These are phyloP conservation scores for Thysanoteuthis rhombus DNA, from an alignment of 2,888 invertebrate species.

Conservation along the genomic window DNA sequence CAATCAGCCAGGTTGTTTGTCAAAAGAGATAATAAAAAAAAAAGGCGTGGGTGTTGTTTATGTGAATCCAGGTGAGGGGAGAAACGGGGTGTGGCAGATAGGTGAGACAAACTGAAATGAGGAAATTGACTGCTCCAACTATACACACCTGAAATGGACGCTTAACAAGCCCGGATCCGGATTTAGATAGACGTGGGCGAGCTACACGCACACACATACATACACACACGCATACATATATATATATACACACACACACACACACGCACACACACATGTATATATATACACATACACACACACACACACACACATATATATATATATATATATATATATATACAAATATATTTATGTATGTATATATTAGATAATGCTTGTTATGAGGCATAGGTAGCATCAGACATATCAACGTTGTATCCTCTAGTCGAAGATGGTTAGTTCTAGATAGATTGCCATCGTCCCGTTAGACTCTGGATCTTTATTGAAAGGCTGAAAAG, in stretches of 20 bases:
- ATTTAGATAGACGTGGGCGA: background rate
- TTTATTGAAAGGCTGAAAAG: background rate
- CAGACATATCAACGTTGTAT: too few relatives aligned
- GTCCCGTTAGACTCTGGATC: background rate
- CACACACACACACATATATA: too few relatives aligned
- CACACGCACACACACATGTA: too few relatives aligned
- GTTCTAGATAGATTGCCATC: too few relatives aligned
- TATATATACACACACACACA: too few relatives aligned
- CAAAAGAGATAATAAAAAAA: background rate
- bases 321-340: too few relatives aligned
- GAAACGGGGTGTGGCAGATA: background rate
- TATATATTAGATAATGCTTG: too few relatives aligned
- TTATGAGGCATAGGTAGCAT: too few relatives aligned
- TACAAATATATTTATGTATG: too few relatives aligned
- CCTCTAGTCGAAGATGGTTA: too few relatives aligned
- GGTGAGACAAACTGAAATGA: background rate
- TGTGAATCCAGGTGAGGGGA: background rate
- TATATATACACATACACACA: too few relatives aligned
- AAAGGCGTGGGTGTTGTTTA: background rate
- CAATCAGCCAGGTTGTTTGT: background rate
- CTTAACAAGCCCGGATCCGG: background rate
- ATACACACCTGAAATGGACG: background rate
- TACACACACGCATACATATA: too few relatives aligned
- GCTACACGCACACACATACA: background rate
- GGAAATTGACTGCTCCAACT: background rate